Evolutionary conservation across 2,888 invertebrate genomes (phyloP).

Genomic region (Agonum fuliginosum): DNA sequence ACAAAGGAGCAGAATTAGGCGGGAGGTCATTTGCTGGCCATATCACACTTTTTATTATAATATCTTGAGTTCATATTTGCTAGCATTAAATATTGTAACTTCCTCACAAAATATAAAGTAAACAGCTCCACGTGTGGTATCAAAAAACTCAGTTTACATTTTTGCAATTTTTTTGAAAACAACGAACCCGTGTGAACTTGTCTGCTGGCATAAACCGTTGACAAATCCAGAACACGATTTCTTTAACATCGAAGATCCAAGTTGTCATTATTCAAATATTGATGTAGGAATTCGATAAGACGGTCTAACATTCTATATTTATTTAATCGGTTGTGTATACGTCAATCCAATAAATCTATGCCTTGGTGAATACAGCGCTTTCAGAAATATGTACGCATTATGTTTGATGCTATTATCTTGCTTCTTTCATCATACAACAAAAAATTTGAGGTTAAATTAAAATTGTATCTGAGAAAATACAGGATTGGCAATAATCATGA

Average conservation of each 20-base stretch:
- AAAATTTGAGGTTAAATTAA: background rate
- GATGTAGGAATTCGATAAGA: constrained; percentile 32
- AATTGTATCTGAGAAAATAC: too few species aligned
- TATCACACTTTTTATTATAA: too few species aligned
- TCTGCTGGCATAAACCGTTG: background rate
- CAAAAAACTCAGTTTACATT: constrained; percentile 2
- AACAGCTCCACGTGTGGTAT: constrained; percentile 10
- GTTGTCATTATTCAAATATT: constrained; percentile 49
- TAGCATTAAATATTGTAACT: too few species aligned
- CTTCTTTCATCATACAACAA: background rate
- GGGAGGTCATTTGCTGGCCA: too few species aligned
- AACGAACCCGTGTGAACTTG: constrained; percentile 34
- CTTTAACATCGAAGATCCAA: background rate
- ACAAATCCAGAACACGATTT: background rate
- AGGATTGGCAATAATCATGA: too few species aligned
- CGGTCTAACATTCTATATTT: constrained; percentile 44
- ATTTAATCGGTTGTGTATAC: constrained; percentile 37
- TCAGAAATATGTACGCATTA: background rate
- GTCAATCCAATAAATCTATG: constrained; percentile 26
- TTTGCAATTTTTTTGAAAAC: background rate
- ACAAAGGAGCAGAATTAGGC: too few species aligned
- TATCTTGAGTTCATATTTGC: background rate
- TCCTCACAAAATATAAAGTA: background rate
- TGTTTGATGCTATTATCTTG: background rate
- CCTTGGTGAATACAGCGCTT: background rate